A percentile compares a stretch with the other conserved stretches of the same genome.
Evolutionary conservation across 2,888 invertebrate genomes (phyloP).

Genomic region (Camptogramma bilineatum): DNA sequence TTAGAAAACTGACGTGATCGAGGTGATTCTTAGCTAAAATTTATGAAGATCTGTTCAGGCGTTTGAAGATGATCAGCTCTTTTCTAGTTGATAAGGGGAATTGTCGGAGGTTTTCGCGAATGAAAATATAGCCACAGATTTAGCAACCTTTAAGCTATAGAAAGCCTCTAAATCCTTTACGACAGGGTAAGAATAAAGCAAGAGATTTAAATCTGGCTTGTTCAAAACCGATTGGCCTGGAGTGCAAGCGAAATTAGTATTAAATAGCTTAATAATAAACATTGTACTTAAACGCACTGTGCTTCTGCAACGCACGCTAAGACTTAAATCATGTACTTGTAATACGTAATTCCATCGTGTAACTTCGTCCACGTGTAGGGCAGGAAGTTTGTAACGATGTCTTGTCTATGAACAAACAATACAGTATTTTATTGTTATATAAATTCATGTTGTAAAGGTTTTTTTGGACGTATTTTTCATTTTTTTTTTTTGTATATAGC

Average conservation of each 20-base stretch:
- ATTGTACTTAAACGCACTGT: slow-evolving; percentile 71
- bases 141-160: too few species aligned
- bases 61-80: too few species aligned
- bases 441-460: slow-evolving; percentile 66
- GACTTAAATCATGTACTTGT: slow-evolving; percentile 53
- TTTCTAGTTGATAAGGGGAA: too few species aligned
- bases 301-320: slow-evolving; percentile 72
- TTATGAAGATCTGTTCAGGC: too few species aligned
- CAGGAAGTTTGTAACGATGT: slow-evolving; percentile 54
- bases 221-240: slow-evolving; percentile 6
- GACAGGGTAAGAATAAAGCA: background rate
- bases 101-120: too few species aligned
- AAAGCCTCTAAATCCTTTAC: too few species aligned
- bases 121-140: too few species aligned
- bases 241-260: slow-evolving; percentile 26
- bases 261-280: slow-evolving; percentile 49
- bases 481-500: slow-evolving; percentile 76
- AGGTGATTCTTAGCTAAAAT: too few species aligned
- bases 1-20: too few species aligned
- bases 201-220: background rate
- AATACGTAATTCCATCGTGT: slow-evolving; percentile 58
- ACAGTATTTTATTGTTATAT: slow-evolving; percentile 75
- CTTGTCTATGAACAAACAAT: slow-evolving; percentile 64
- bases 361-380: slow-evolving; percentile 71
- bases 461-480: slow-evolving; percentile 74